phyloP scores from a whole-genome alignment of 2,113 vertebrate genomes.

The Epinephelus lanceolatus region DNA sequence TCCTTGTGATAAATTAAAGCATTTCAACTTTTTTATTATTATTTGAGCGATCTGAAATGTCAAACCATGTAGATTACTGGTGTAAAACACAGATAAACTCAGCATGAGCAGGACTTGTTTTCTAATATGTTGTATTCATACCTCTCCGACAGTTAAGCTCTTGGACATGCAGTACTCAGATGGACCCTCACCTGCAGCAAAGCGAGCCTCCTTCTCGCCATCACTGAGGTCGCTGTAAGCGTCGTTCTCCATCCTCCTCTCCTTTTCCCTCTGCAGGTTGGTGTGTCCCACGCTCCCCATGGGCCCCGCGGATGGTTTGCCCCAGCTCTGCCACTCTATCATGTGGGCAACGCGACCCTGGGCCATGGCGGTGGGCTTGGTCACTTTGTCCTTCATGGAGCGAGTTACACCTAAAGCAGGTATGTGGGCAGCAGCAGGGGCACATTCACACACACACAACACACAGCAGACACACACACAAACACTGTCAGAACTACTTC shows the following conservation, averaged over 20 bases:
- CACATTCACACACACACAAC: constrained; percentile 14
- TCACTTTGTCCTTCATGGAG: constrained; percentile 98
- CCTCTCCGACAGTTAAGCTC: no score
- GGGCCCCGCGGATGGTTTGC: constrained; percentile 84
- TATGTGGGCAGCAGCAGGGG: constrained; percentile 14
- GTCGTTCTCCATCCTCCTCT: constrained; percentile 91
- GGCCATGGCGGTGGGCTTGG: constrained; percentile 98
- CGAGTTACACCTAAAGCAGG: constrained; percentile 89
- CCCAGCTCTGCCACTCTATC: constrained; percentile 99
- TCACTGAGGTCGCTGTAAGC: constrained; percentile 97
- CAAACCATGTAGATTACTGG: background rate
- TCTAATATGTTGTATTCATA: background rate
- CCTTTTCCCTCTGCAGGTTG: constrained; percentile 90
- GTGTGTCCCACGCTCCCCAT: constrained; percentile 76
- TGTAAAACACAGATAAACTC: background rate
- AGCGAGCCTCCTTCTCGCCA: constrained; percentile 97
- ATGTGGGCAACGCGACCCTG: constrained; percentile 97
- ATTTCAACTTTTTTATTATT: background rate
- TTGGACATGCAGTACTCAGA: no score
- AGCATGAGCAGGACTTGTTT: background rate
- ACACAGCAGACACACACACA: constrained; percentile 40
- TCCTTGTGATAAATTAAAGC: background rate
- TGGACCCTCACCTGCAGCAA: constrained; percentile 90
- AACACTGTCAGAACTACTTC: constrained; percentile 53
- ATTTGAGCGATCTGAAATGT: background rate